Base-by-base conservation (phyloP, 2,888 invertebrate species). In the Cyclophora albipunctata region DNA sequence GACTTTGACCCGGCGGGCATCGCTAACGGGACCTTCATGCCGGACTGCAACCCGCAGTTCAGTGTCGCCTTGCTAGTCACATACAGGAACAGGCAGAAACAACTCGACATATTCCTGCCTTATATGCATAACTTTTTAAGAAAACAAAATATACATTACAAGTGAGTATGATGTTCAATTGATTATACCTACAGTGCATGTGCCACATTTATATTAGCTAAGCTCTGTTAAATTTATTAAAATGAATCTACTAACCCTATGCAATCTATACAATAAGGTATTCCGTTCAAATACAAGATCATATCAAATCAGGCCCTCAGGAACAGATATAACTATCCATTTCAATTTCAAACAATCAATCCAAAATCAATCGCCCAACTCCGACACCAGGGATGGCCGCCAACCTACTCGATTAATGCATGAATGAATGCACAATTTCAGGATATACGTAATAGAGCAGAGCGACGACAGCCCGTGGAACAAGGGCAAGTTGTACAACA, bases 61-160 rank as follows among this genome's bases (percentile, higher is more conserved):
- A 93, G 93, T 69, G 93, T 94, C 34, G 96, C 96, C 34, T 89
- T 97, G 42, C 91, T 98, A 59, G 91, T 98, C 48, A 96, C 97
- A 0, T 91, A 91, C 55, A 90, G 97, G 48, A 93, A 95, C 64
- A 90, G 98, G 45, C 90, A 92, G 60, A 81, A 90, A 3, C 97
- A 98, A 66, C 80, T 98, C 7, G 89, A 92, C 46, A 84, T 92
- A 53, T 96, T 97, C 73, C 83, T 97, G 54, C 93, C 93, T 49
- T 95, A 96, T 66, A 95, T 98, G 84, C 97, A 98, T 77, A 92
- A 93, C 46, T 96, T 94, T 77, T 84, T 98, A 53, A 93, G 94
- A 61, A 89, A 91, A 52, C 98, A 98, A 75, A 91, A 93, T 62
- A 90, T 98, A 40, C 94, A 96, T 73, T 98, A 98, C 77, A 83